Evolutionary conservation across 64 coral and sea anemone species (phyloP).

Genomic region (Pachyseris speciosa): DNA sequence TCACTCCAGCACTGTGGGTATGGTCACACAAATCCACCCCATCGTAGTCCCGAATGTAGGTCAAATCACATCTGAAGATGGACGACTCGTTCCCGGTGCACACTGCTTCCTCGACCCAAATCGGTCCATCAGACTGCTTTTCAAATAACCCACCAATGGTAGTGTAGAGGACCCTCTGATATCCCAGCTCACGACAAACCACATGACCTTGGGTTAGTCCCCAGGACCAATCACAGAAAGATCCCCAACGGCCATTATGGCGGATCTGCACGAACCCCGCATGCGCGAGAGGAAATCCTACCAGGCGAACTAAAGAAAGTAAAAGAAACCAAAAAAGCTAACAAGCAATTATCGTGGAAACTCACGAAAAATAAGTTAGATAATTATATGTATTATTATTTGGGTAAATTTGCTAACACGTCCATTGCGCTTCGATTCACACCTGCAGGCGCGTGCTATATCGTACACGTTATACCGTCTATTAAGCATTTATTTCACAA

Average conservation of each 20-base stretch:
- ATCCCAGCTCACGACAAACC: slow-evolving; percentile 39
- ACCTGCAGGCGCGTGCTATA: no score
- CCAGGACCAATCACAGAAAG: slow-evolving; percentile 38
- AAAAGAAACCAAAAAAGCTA: no score
- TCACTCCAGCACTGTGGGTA: not conserved
- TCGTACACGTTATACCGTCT: no score
- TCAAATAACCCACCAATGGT: slow-evolving; percentile 14
- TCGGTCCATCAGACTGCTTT: not conserved
- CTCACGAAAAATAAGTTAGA: no score
- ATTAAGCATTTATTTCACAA: no score
- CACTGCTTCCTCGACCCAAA: slow-evolving; percentile 37
- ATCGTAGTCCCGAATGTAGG: not conserved
- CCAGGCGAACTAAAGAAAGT: slow-evolving; percentile 1
- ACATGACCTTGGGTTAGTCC: slow-evolving; percentile 33
- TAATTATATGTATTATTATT: no score
- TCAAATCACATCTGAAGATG: slow-evolving; percentile 11
- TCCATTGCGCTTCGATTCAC: no score
- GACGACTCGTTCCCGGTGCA: slow-evolving; percentile 35
- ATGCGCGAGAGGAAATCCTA: slow-evolving; percentile 13
- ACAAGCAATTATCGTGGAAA: no score
- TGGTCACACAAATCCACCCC: not conserved
- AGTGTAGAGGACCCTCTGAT: not conserved
- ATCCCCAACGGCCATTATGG: slow-evolving; percentile 17
- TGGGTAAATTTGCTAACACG: no score
- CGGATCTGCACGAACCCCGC: slow-evolving; percentile 31